Evolutionary conservation across 2,888 invertebrate species (phyloP).

Genomic region (Drosophila putrida): DNA sequence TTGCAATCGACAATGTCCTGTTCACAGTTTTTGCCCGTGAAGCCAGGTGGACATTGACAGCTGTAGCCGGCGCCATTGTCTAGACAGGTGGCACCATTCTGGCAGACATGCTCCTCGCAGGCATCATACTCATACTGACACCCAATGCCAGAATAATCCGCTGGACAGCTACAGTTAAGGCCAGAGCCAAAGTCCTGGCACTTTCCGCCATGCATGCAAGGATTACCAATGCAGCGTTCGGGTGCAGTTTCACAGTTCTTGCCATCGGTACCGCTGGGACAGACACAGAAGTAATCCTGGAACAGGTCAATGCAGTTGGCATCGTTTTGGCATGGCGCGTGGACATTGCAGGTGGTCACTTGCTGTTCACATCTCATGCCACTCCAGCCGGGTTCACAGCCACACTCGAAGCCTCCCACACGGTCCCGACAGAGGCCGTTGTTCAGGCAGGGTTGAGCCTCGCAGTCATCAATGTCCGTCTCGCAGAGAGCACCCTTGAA

Average conservation of each 20-base stretch:
- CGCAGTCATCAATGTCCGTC: slow-evolving; percentile 94
- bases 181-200: slow-evolving; percentile 98
- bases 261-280: slow-evolving; percentile 97
- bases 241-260: slow-evolving; percentile 99
- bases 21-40: slow-evolving; percentile 93
- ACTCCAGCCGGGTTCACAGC: slow-evolving; percentile 94
- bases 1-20: slow-evolving; percentile 96
- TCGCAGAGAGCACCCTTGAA: slow-evolving; percentile 94
- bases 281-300: slow-evolving; percentile 88
- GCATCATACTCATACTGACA: slow-evolving; percentile 98
- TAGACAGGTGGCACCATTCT: slow-evolving; percentile 96
- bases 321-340: slow-evolving; percentile 96
- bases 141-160: slow-evolving; percentile 94
- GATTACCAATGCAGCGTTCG: slow-evolving; percentile 89
- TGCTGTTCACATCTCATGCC: slow-evolving; percentile 94
- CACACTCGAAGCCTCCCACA: slow-evolving; percentile 93
- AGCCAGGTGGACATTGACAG: slow-evolving; percentile 94
- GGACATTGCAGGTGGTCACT: slow-evolving; percentile 92
- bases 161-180: slow-evolving; percentile 96
- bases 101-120: slow-evolving; percentile 95
- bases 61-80: slow-evolving; percentile 94
- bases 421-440: slow-evolving; percentile 95
- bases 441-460: slow-evolving; percentile 93
- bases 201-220: slow-evolving; percentile 98
- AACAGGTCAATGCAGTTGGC: slow-evolving; percentile 96